A percentile compares a stretch with the other conserved stretches of the same genome.
These are phyloP conservation scores for Genyomyrus donnyi DNA, from an alignment of 2,113 vertebrate genomes.

Conservation along the genomic window DNA sequence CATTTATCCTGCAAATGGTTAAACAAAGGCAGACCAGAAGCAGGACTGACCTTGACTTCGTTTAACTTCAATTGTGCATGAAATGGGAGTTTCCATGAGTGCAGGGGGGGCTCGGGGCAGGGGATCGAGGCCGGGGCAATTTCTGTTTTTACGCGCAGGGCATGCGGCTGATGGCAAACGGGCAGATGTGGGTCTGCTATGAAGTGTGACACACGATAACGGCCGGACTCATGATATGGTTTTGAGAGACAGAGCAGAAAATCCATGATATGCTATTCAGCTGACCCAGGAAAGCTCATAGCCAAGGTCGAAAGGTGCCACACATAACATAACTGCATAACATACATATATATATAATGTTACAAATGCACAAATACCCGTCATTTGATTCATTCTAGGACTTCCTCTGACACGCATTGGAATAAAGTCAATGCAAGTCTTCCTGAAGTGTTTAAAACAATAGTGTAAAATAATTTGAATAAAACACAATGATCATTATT, in stretches of 20 bases:
- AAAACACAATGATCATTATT: background rate
- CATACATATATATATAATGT: background rate
- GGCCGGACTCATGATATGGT: background rate
- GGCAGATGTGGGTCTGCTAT: background rate
- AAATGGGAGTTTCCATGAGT: background rate
- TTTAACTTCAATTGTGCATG: background rate
- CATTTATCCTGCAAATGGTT: slow-evolving; percentile 1
- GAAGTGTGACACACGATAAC: background rate
- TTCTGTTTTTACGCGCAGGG: background rate
- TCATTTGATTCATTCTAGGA: background rate
- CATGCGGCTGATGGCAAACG: background rate
- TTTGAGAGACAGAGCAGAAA: background rate
- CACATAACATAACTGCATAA: background rate
- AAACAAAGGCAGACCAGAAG: background rate
- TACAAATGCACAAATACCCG: background rate
- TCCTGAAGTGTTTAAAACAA: background rate
- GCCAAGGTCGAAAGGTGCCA: background rate
- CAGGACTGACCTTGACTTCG: background rate
- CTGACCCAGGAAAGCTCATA: background rate
- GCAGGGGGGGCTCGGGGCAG: background rate
- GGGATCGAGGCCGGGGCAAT: background rate
- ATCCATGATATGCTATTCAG: background rate
- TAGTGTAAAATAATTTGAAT: background rate
- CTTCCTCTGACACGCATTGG: background rate
- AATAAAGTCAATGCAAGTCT: background rate